Base-by-base conservation (phyloP, 1,140 invertebrate species). In the Dinothrombium tinctorium region DNA sequence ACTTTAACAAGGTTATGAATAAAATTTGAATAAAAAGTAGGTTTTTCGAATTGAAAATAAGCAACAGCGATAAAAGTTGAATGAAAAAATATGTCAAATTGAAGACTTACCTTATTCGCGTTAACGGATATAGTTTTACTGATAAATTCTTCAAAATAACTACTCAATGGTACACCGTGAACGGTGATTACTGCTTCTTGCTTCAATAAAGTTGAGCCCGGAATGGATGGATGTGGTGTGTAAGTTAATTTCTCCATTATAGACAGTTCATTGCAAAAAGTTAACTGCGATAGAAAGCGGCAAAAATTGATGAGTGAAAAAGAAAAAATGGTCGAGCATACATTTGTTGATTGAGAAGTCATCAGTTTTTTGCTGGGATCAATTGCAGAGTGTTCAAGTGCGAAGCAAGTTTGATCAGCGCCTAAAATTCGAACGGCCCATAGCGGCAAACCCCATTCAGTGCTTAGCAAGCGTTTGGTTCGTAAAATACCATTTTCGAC, bases 131-230 rank as follows among this genome's bases (percentile, higher is more conserved):
- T 92, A 49, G 72, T 82, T 43, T 69, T 77, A 4, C 84, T 69
- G 21, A 98, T 63, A 25, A 90, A 59, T 55, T 80, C 74, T 64
- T 96, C 89, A 69, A 95, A 77, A 53, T 90, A 92, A 57, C 73
- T 77, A 47, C 73, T 80, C 1, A 95, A 65, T 24, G 89, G 87
- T 28, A 95, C 75, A 31, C 89, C 83, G 54, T 73, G 71, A 3
- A 96, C 86, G 43, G 74, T 83, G 2, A 98, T 80, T 14, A 86
- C 73, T 12, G 87, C 84, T 64, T 95, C 86, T 60, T 96, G 89
- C 53, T 71, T 81, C 11, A 96, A 58, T 19, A 89, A 60, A 2
- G 90, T 96, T 62, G 86, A 86, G 47, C 41, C 49, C 32, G 60
- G 57, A 45, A 63, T 56, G 20, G 51, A 44, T 5, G 89, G 86